Evolutionary conservation across 2,797 vertebrate genomes (phyloP).

Genomic region (Pangasius sanitwongsei): DNA sequence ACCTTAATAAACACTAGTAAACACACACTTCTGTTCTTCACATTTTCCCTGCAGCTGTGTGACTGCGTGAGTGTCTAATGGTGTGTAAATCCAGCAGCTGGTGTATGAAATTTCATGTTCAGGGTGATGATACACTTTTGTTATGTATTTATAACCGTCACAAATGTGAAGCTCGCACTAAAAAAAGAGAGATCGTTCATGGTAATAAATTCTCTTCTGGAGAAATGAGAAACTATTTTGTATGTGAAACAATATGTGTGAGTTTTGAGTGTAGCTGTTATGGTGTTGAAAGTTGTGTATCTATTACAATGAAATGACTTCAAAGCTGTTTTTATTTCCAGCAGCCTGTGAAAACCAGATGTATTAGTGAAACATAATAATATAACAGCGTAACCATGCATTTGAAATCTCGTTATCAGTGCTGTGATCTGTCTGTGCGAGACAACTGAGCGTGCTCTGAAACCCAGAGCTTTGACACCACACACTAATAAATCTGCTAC

Average conservation of each 20-base stretch:
- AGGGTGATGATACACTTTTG: not conserved
- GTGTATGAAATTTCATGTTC: conserved; percentile 9
- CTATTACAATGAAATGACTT: not conserved
- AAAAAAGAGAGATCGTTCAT: not conserved
- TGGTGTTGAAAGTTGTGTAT: not conserved
- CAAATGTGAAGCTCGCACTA: not conserved
- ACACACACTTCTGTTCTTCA: not conserved
- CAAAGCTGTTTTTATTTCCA: not conserved
- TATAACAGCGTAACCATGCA: not conserved
- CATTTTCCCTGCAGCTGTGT: conserved; percentile 1
- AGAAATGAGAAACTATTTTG: not conserved
- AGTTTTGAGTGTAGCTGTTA: not conserved
- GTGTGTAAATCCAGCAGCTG: conserved; percentile 6
- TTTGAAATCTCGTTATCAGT: not conserved
- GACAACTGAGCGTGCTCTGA: not conserved
- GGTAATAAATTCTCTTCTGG: not conserved
- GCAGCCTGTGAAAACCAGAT: not conserved
- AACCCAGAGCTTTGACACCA: not conserved
- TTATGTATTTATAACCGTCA: not conserved
- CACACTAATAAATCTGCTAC: conserved; percentile 5
- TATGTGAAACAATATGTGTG: not conserved
- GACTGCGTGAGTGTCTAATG: not conserved
- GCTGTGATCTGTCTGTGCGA: not conserved
- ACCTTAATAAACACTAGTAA: conserved; percentile 19
- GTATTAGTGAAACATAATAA: not conserved